A percentile compares a stretch with the other conserved stretches of the same genome.
Conservation (phyloP, 2,888 invertebrate genomes). For the Oligia strigilis region DNA sequence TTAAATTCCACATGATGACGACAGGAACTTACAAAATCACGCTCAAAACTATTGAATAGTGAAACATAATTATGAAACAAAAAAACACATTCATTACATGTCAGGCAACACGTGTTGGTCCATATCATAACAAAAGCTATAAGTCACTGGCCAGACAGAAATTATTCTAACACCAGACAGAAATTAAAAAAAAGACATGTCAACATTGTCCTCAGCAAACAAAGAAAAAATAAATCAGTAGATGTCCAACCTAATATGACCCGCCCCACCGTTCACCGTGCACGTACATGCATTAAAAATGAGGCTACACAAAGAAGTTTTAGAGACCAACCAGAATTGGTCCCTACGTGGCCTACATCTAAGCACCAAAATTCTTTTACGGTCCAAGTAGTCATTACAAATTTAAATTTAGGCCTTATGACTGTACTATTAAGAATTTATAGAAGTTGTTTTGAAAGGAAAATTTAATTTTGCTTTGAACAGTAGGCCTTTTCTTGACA, state of each 20-base stretch:
- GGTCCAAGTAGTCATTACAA: slow-evolving; percentile 68
- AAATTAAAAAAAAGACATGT: slow-evolving; percentile 80
- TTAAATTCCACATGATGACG: slow-evolving; percentile 26
- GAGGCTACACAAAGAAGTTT: slow-evolving; percentile 81
- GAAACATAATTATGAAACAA: slow-evolving; percentile 47
- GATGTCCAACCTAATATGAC: slow-evolving; percentile 70
- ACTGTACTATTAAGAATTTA: slow-evolving; percentile 62
- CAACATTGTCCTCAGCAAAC: slow-evolving; percentile 87
- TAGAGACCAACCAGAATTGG: slow-evolving; percentile 73
- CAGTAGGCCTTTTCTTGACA: slow-evolving; percentile 61
- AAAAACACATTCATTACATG: slow-evolving; percentile 56
- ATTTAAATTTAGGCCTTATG: slow-evolving; percentile 78
- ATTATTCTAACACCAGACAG: slow-evolving; percentile 67
- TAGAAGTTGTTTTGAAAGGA: slow-evolving; percentile 27
- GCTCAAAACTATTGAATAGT: slow-evolving; percentile 39
- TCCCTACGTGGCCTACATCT: slow-evolving; percentile 77
- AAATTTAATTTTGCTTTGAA: slow-evolving; percentile 47
- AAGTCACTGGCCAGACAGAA: slow-evolving; percentile 71
- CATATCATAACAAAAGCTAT: slow-evolving; percentile 66
- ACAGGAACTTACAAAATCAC: slow-evolving; percentile 47
- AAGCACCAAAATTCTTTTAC: slow-evolving; percentile 76
- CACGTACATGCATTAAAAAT: slow-evolving; percentile 68
- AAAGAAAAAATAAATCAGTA: slow-evolving; percentile 89
- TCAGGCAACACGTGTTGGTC: slow-evolving; percentile 64
- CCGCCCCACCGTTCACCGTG: slow-evolving; percentile 72